Percentiles rank a stretch among this genome's conserved stretches.
phyloP scores from a whole-genome alignment of 1,140 invertebrate species.

The Polypedilum vanderplanki region DNA sequence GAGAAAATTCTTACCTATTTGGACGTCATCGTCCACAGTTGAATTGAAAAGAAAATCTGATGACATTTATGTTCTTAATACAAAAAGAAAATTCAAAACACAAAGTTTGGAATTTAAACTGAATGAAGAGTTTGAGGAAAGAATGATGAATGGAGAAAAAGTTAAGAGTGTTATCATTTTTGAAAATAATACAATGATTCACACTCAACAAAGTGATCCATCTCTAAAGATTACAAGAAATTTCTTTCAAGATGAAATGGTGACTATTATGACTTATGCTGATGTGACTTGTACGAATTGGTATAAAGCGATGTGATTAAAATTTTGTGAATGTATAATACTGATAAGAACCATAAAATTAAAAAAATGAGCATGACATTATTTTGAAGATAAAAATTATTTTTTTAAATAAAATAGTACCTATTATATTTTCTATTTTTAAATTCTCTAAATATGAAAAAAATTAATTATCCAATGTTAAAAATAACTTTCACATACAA shows the following conservation, averaged over 20 bases:
- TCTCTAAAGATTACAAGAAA: slow-evolving; percentile 55
- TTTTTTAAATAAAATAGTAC: no score
- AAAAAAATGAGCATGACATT: no score
- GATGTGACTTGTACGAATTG: slow-evolving; percentile 42
- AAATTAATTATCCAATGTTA: no score
- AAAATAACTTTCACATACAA: no score
- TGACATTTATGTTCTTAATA: slow-evolving; percentile 59
- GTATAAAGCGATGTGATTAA: background rate
- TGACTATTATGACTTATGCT: slow-evolving; percentile 44
- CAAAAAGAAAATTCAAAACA: slow-evolving; percentile 75
- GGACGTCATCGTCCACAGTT: background rate
- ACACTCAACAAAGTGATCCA: slow-evolving; percentile 56
- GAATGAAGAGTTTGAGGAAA: slow-evolving; percentile 74
- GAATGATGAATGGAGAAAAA: slow-evolving; percentile 70
- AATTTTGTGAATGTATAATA: no score
- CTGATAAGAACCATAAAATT: no score
- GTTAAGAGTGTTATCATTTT: slow-evolving; percentile 61
- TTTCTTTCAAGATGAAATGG: slow-evolving; percentile 39
- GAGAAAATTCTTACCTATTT: background rate
- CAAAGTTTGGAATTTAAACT: slow-evolving; percentile 70
- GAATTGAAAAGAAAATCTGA: background rate
- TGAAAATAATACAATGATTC: slow-evolving; percentile 55
- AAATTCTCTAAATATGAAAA: no score
- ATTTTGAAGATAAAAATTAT: no score
- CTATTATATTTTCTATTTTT: no score